Evolutionary conservation across 2,888 invertebrate species (phyloP).

Genomic region (Heteromyza rotundicornis): DNA sequence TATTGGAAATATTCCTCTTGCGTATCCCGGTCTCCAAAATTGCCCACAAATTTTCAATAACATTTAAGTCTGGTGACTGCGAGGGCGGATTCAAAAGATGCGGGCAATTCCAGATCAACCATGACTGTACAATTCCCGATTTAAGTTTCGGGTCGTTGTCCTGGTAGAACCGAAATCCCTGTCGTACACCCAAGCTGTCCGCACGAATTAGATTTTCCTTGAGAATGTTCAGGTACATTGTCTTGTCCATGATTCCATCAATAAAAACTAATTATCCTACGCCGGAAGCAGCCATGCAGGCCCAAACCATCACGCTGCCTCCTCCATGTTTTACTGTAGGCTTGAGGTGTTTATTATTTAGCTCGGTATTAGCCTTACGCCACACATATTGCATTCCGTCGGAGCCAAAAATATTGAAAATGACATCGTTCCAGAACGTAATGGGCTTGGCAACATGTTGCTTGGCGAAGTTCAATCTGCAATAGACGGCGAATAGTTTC

Average conservation of each 20-base stretch:
- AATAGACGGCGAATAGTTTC: slow-evolving; percentile 20
- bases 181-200: slow-evolving; percentile 6
- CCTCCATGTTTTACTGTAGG: slow-evolving; percentile 23
- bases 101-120: slow-evolving; percentile 23
- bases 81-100: slow-evolving; percentile 21
- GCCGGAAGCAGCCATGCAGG: slow-evolving; percentile 21
- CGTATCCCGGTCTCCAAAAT: slow-evolving; percentile 21
- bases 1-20: slow-evolving; percentile 3
- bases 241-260: slow-evolving; percentile 24
- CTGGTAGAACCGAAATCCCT: slow-evolving; percentile 21
- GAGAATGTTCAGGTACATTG: slow-evolving; percentile 16
- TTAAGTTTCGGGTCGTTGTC: slow-evolving; percentile 27
- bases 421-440: slow-evolving; percentile 22
- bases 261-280: slow-evolving; percentile 14
- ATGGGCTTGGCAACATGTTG: background rate
- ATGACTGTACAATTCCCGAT: slow-evolving; percentile 23
- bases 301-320: slow-evolving; percentile 23
- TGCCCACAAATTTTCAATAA: slow-evolving; percentile 26
- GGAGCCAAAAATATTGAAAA: slow-evolving; percentile 24
- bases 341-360: slow-evolving; percentile 9
- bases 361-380: slow-evolving; percentile 19
- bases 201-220: slow-evolving; percentile 26
- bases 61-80: slow-evolving; percentile 25
- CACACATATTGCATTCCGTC: slow-evolving; percentile 16
- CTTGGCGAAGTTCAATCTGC: slow-evolving; percentile 16